Base-by-base conservation (phyloP, 2,113 vertebrate genomes). In the Sisor rabdophorus region DNA sequence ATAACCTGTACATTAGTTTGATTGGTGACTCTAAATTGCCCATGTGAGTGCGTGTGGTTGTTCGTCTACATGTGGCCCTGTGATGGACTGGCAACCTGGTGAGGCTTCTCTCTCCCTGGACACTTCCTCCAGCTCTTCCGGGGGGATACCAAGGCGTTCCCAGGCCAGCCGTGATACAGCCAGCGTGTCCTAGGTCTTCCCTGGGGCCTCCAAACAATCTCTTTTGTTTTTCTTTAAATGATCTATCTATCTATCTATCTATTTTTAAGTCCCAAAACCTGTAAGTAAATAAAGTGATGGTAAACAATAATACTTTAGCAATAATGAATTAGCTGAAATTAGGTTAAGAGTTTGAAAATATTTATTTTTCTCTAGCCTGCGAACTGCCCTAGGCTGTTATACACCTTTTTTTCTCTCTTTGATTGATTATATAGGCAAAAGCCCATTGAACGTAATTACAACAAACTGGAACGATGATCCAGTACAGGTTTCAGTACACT, bases 401-500 rank as follows among this genome's bases (percentile, higher is more conserved):
- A 20, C 8, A 5, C 24, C 50, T 68, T 68, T 50, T 16, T 44
- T n/a, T n/a, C n/a, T 24, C 40, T 17, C 47, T 28, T 68, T 28
- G 47, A 68, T 68, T 68, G 17, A 68, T 68, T 48, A 68, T 28
- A 68, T 50, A 68, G 47, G 17, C 44, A 50, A 10, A 68, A 52
- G 13, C 44, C 64, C 44, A 16, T 52, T 68, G 47, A 52, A 28
- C 17, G 16, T 68, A 50, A 52, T 68, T 68, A 68, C 50, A 68
- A 16, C 50, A 13, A 28, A 68, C 24, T 19, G 9, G 26, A 15
- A 50, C 44, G 22, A 26, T 4, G 64, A 68, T 28, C 24, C 47
- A 28, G 16, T 16, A 68, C 47, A 36, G 32, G 32, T 36, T 36
- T 36, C 7, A 36, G 32, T 36, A 36, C 32, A 36, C 7, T 36